Evolutionary conservation across 1,140 invertebrate genomes (phyloP), one percentile per base, ranked within the genome.

Genomic region (Triops cancriformis): DNA sequence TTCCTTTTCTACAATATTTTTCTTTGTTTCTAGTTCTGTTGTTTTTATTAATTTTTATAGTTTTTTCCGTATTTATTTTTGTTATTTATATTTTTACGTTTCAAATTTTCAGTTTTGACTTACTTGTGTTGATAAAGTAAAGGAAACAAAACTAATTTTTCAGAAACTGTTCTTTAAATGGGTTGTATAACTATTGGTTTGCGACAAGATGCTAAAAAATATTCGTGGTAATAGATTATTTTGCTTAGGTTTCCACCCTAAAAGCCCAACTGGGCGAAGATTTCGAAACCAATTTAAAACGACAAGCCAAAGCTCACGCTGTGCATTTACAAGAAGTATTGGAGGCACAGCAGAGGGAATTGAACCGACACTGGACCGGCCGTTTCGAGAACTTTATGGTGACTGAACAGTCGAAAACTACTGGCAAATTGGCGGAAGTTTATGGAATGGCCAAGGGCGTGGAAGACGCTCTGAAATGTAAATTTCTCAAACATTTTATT

Each of bases 381-480:
- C 85, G 89, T 77, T 82, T 92, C 27, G 93, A 95, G 79, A 87
- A 90, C 83, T 80, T 92, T 6, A 88, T 91, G 75, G 83, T 86
- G 74, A 81, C n/a, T 85, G 94, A 91, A 81, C 89, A 88, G 77
- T 89, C 87, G 42, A 87, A 86, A 83, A 93, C 91, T 84, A 92
- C 94, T 83, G 86, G 88, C 73, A 91, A 96, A 82, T 85, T 98
- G 14, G 92, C 92, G 2, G 89, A 88, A 0, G 91, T 95, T 85
- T 88, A 95, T 31, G 93, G 92, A 26, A 90, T 93, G 82, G 85
- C 97, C 75, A 89, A 90, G 79, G 96, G 94, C n/a, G 91, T 98
- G 79, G 93, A 97, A 85, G 87, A 90, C 72, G 93, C 93, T 1
- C 86, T 98, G 4, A 91, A 93, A 88, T 89, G 95, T 96, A 83